Evolutionary conservation across 2,113 vertebrate species (phyloP), one percentile per base, ranked within the genome.

Genomic region (Calidris pugnax): DNA sequence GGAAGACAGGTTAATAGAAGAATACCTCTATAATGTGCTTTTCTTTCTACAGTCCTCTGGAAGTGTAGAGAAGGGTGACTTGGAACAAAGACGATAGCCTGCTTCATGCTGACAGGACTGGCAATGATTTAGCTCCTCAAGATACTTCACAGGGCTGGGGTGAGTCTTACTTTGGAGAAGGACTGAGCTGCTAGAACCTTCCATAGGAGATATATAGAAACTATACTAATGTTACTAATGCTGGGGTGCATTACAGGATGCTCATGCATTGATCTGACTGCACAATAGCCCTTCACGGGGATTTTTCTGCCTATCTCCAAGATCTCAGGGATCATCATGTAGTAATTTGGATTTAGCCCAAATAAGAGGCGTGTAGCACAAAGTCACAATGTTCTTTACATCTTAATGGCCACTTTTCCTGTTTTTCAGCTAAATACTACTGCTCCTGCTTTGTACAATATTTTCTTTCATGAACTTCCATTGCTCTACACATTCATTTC

Each of bases 161-260:
- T 41, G 43, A n/a, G 48, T 89, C 27, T 87, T 62, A n/a, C 10
- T 6, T 79, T 35, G 35, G 39, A 74, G 48, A 45, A 47, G 2
- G 23, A 89, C 33, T 28, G 21, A 88, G 60, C 7, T 56, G 30
- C 21, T 56, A 21, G 15, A 55, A 14, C 27, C 82, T 76, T 74
- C 57, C 4, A 8, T 3, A 57, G 30, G 15, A 5, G 13, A n/a
- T 28, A 35, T 51, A 32, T 10, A 75, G 43, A 85, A 87, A 63
- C 8, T 18, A n/a, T 9, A 39, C 10, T 32, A 35, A 45, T 0
- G 0, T 33, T 56, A 33, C 12, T 75, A 66, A 67, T 3, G 26
- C 1, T 2, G 56, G 87, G 75, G 20, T 41, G 18, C 27, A 13
- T 64, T 53, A 68, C 27, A 48, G 21, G 71, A 35, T 39, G 77